These are phyloP conservation scores for Caenorhabditis afra DNA, from an alignment of 2,888 invertebrate species.

Conservation along the genomic window DNA sequence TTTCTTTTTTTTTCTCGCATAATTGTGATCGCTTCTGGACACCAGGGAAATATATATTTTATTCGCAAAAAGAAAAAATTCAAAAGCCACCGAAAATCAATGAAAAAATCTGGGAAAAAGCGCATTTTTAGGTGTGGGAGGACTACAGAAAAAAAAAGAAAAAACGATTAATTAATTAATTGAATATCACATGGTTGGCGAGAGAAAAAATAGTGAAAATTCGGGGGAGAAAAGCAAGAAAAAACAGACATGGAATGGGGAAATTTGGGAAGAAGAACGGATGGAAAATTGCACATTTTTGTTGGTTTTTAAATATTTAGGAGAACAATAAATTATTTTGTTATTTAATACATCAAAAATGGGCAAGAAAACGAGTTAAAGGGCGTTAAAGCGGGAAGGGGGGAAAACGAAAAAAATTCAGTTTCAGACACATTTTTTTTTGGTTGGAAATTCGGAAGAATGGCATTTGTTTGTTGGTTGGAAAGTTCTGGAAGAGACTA, in stretches of 20 bases:
- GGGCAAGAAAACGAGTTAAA: slow-evolving; percentile 11
- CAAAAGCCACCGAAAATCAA: slow-evolving; percentile 44
- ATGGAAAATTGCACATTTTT: slow-evolving; percentile 31
- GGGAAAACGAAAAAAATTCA: not conserved
- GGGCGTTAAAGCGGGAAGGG: slow-evolving; percentile 20
- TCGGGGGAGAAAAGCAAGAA: slow-evolving; percentile 2
- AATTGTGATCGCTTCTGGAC: slow-evolving; percentile 14
- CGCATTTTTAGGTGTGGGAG: not conserved
- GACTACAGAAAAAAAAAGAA: not conserved
- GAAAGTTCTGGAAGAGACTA: slow-evolving; percentile 36
- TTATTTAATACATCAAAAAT: not conserved
- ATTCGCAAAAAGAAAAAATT: no score
- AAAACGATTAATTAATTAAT: not conserved
- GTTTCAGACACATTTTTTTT: not conserved
- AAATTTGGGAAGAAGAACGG: slow-evolving; percentile 6
- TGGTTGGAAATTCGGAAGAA: slow-evolving; percentile 11
- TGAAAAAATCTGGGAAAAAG: slow-evolving; percentile 16
- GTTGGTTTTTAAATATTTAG: no score
- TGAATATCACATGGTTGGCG: slow-evolving; percentile 31
- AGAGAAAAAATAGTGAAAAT: not conserved
- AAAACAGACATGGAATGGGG: slow-evolving; percentile 38
- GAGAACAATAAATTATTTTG: no score
- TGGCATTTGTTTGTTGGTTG: slow-evolving; percentile 20
- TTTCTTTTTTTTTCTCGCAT: slow-evolving; percentile 7
- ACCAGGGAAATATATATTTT: slow-evolving; percentile 6